Conservation (phyloP, 2,888 invertebrate genomes). For the Leptothorax acervorum region DNA sequence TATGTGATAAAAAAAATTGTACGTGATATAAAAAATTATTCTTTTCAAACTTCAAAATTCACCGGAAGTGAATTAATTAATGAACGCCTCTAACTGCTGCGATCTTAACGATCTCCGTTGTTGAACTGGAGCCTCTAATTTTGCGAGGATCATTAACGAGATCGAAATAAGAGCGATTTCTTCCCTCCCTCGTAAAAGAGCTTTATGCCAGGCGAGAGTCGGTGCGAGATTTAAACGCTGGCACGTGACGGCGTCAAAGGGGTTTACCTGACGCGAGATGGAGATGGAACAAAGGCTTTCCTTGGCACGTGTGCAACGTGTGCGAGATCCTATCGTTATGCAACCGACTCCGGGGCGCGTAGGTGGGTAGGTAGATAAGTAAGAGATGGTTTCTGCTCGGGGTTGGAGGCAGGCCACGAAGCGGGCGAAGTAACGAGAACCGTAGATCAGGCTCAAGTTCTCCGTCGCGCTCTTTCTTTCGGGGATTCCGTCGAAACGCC, state of each 20-base stretch:
- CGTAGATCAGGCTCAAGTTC: conserved; percentile 70
- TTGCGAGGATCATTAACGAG: conserved; percentile 15
- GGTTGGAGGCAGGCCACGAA: conserved; percentile 29
- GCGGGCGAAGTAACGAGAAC: conserved; percentile 65
- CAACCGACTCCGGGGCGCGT: conserved; percentile 35
- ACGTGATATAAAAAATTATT: not conserved
- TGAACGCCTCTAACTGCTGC: not conserved
- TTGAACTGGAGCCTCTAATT: conserved; percentile 1
- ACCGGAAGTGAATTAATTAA: not conserved
- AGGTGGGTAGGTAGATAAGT: conserved; percentile 20
- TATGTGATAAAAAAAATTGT: not conserved
- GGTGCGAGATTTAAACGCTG: conserved; percentile 50
- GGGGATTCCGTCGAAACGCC: conserved; percentile 40
- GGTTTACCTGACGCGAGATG: conserved; percentile 47
- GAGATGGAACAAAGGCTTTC: conserved; percentile 63
- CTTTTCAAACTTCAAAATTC: not conserved
- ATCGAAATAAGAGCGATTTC: conserved; percentile 31
- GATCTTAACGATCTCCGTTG: not conserved
- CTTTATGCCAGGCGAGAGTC: conserved; percentile 50
- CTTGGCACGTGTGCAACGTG: conserved; percentile 64
- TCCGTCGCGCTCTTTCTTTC: conserved; percentile 59
- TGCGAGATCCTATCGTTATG: conserved; percentile 65
- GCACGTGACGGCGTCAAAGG: conserved; percentile 62
- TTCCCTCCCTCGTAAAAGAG: conserved; percentile 27
- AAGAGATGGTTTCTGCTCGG: conserved; percentile 46